Percentiles rank a stretch among this genome's conserved stretches.
Conservation (phyloP, 2,888 invertebrate species). For the Chaetogeoica ovagalla region DNA sequence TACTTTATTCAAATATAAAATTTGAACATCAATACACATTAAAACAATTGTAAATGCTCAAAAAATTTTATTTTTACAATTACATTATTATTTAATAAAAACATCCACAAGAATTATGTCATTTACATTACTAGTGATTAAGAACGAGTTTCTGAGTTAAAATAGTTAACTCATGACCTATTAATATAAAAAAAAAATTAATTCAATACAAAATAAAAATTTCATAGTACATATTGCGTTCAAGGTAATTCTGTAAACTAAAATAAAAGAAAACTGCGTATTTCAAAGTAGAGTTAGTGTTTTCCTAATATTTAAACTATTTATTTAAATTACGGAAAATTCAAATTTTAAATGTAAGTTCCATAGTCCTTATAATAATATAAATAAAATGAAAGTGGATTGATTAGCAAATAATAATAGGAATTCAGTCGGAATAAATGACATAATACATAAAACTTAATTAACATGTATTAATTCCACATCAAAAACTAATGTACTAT, state of each 20-base stretch:
- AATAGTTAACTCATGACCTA: background rate
- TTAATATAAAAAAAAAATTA: background rate
- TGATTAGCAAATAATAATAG: slow-evolving; percentile 40
- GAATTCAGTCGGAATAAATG: slow-evolving; percentile 50
- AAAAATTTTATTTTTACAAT: slow-evolving; percentile 3
- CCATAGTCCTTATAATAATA: no score
- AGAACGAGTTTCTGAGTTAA: background rate
- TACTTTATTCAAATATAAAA: slow-evolving; percentile 8
- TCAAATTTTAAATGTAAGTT: no score
- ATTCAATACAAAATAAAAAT: background rate
- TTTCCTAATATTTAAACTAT: no score
- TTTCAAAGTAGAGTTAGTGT: no score
- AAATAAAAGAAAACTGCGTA: no score
- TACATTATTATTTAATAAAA: background rate
- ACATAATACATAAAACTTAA: slow-evolving; percentile 53
- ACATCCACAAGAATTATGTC: background rate
- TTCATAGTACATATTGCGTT: no score
- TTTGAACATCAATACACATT: slow-evolving; percentile 1
- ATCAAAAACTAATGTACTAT: slow-evolving; percentile 84
- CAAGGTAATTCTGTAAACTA: no score
- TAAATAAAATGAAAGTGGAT: slow-evolving; percentile 13
- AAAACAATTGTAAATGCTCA: background rate
- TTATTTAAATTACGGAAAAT: no score
- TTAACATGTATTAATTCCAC: slow-evolving; percentile 83
- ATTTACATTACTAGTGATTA: slow-evolving; percentile 8